These are phyloP conservation scores for Junonia oenone DNA, from an alignment of 2,888 invertebrate species.

Conservation along the genomic window DNA sequence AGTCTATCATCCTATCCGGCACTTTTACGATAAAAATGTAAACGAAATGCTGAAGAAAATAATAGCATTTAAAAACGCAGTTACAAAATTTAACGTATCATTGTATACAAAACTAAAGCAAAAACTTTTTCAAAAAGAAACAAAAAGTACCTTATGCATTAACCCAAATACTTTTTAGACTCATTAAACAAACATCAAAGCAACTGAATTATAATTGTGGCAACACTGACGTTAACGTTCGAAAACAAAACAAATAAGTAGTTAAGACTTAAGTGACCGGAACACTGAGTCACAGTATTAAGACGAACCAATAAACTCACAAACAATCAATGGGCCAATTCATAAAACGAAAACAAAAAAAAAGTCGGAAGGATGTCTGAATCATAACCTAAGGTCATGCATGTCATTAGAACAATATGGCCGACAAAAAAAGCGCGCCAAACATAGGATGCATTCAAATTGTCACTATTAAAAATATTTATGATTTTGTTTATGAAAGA, in stretches of 20 bases:
- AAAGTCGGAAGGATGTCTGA: slow-evolving; percentile 45
- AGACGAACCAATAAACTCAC: slow-evolving; percentile 37
- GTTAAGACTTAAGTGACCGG: slow-evolving; percentile 34
- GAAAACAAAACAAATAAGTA: slow-evolving; percentile 3
- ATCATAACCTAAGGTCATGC: slow-evolving; percentile 33
- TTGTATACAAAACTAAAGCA: too few species aligned
- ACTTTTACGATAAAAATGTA: too few species aligned
- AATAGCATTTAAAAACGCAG: too few species aligned
- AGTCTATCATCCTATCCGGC: too few species aligned
- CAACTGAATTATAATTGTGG: neutral
- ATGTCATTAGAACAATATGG: neutral
- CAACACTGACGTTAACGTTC: neutral
- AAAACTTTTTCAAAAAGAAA: too few species aligned
- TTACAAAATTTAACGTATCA: too few species aligned
- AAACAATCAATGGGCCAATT: slow-evolving; percentile 49
- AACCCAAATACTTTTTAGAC: neutral
- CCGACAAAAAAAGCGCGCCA: neutral
- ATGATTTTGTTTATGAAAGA: too few species aligned
- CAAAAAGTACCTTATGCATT: neutral
- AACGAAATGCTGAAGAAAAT: too few species aligned
- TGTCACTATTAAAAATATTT: neutral
- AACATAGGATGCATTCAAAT: too few species aligned
- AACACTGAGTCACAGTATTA: slow-evolving; percentile 49
- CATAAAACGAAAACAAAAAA: slow-evolving; percentile 30
- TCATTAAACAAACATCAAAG: neutral